phyloP scores from a whole-genome alignment of 92 coral and sea anemone species.

The Palythoa grandis region DNA sequence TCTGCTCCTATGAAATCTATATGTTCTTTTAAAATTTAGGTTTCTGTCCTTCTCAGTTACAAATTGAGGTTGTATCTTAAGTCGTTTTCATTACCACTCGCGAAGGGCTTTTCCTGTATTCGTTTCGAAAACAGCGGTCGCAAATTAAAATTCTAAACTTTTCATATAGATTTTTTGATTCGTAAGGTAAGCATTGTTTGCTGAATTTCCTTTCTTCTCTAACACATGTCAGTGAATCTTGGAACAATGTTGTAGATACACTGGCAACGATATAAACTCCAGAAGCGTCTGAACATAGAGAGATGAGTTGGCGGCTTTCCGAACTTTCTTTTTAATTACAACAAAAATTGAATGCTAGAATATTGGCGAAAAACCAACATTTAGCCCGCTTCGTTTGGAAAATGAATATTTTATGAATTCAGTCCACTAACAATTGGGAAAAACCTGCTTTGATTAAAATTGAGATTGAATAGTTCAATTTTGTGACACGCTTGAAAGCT shows the following conservation, averaged over 20 bases:
- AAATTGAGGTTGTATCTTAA: background rate
- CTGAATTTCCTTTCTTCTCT: background rate
- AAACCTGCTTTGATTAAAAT: slow-evolving; percentile 34
- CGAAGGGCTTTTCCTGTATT: too few relatives aligned
- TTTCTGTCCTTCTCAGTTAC: background rate
- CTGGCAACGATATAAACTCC: background rate
- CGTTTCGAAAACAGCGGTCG: background rate
- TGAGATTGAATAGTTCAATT: slow-evolving; percentile 17
- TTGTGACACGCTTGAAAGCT: slow-evolving; percentile 29
- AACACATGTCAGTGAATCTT: background rate
- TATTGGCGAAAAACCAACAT: background rate
- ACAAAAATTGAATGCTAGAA: background rate
- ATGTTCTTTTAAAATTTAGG: background rate
- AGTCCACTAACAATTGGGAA: slow-evolving; percentile 37
- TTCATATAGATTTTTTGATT: background rate
- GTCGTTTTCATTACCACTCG: background rate
- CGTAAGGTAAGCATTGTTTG: background rate
- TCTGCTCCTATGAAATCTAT: background rate
- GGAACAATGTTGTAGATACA: background rate
- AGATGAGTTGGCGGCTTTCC: background rate
- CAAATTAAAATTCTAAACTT: background rate
- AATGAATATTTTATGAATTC: slow-evolving; percentile 38
- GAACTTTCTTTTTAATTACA: background rate
- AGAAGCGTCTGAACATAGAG: background rate
- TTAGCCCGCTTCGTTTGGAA: slow-evolving; percentile 1